Base-by-base conservation (phyloP, 1,140 invertebrate species). In the Melipona quadrifasciata region DNA sequence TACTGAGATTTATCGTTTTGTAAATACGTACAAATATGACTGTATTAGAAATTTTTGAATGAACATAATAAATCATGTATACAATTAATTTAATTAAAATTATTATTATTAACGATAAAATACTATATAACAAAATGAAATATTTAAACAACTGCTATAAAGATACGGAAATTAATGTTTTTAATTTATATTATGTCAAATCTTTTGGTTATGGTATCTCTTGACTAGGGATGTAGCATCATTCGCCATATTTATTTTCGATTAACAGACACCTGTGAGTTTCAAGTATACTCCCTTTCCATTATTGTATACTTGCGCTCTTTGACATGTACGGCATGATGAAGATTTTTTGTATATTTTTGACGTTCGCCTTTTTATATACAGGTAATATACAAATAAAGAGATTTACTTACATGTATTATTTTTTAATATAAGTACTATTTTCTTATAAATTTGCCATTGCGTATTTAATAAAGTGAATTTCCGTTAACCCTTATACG, bases 251-350 rank as follows among this genome's bases (percentile, higher is more conserved):
- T 88, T 90, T 86, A 84, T 74, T 34, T 57, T 87, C 86, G 65
- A 55, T 75, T 80, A 89, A 89, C 87, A 89, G 80, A 84, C 85
- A 86, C 80, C 89, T 89, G 81, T 79, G 75, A 47, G 39, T 87
- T 89, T 78, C 76, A 79, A 71, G 79, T 58, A 86, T 78, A 78
- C 58, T 19, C 39, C 39, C 27, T 34, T 64, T 58, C 27, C 71
- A 79, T 83, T 57, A 31, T 14, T 51, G 57, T 57, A 14, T 19
- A 17, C 16, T 71, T 31, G 58, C 24, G 55, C 72, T 61, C 65
- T 74, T 73, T 84, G 58, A 82, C 68, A 73, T 53, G 91, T 90
- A 91, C 90, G 91, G 92, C 91, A 90, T 72, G 70, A 92, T 92
- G 92, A 86, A 84, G 84, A 87, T 51, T 73, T 34, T 86, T 68